Evolutionary conservation across 2,797 vertebrate species (phyloP).

Genomic region (Tympanoctomys barrerae): DNA sequence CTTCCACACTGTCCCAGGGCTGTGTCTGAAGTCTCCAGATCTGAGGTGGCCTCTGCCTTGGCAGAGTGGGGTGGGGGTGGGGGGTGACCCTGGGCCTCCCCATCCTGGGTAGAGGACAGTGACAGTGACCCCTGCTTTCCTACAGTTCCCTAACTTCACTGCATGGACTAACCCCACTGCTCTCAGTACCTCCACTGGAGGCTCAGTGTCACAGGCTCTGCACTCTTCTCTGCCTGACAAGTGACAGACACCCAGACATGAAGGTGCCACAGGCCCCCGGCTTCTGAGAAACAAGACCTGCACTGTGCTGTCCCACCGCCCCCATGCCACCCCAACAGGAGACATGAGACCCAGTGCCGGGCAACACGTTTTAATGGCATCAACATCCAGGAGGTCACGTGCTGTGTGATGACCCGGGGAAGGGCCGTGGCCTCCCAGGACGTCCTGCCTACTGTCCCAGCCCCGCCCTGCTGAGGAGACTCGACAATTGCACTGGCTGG

Average conservation of each 20-base stretch:
- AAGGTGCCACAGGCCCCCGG: too few species aligned
- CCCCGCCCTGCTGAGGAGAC: slow-evolving; percentile 54
- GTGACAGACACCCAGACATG: accelerated
- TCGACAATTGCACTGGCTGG: slow-evolving; percentile 94
- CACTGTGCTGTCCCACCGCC: not conserved
- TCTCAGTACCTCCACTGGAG: not conserved
- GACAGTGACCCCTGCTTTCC: not conserved
- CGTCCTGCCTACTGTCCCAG: not conserved
- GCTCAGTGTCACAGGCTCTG: not conserved
- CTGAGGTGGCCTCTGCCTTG: not conserved
- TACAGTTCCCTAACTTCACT: not conserved
- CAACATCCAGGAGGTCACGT: slow-evolving; percentile 86
- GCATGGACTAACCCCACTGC: not conserved
- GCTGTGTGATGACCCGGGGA: slow-evolving; percentile 78
- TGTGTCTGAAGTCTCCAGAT: not conserved
- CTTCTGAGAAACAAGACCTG: not conserved
- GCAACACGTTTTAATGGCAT: slow-evolving; percentile 92
- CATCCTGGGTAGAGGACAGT: too few species aligned
- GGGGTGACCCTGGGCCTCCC: not conserved
- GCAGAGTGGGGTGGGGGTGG: not conserved
- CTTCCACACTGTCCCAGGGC: not conserved
- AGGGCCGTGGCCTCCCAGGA: slow-evolving; percentile 12
- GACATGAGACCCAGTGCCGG: slow-evolving; percentile 57
- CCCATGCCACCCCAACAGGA: not conserved
- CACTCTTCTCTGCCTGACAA: not conserved